Conservation (phyloP, 2,888 invertebrate genomes). For the Acleris holmiana region DNA sequence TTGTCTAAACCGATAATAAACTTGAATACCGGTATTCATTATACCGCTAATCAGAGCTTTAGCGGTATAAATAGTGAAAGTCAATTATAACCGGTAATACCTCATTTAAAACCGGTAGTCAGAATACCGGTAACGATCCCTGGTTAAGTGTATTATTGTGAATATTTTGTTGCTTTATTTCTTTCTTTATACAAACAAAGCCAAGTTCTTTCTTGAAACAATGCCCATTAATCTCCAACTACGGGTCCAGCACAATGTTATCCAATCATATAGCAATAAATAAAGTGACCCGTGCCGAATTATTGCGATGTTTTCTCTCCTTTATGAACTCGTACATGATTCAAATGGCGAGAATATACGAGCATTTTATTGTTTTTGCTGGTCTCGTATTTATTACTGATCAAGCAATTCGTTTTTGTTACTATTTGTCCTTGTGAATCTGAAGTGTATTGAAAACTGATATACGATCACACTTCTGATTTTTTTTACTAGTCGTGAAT, state of each 20-base stretch:
- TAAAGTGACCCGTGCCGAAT: constrained; percentile 46
- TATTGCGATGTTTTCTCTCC: constrained; percentile 50
- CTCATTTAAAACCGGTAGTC: too few relatives aligned
- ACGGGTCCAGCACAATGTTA: constrained; percentile 29
- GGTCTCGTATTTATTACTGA: constrained; percentile 7
- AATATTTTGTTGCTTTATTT: neutral
- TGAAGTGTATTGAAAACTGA: too few relatives aligned
- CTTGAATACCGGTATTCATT: too few relatives aligned
- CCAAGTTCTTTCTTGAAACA: constrained; percentile 13
- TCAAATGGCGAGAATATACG: constrained; percentile 18
- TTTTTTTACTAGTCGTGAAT: too few relatives aligned
- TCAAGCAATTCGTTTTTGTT: constrained; percentile 15
- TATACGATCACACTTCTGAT: too few relatives aligned
- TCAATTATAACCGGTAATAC: too few relatives aligned
- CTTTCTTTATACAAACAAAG: neutral
- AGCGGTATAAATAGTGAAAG: too few relatives aligned
- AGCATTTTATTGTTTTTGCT: constrained; percentile 9
- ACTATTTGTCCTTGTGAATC: neutral
- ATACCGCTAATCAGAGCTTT: too few relatives aligned
- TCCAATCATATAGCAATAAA: constrained; percentile 56
- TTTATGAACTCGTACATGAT: constrained; percentile 45
- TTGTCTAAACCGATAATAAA: too few relatives aligned
- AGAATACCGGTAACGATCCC: too few relatives aligned
- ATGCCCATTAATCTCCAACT: constrained; percentile 21
- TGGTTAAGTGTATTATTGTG: too few relatives aligned